Conservation (phyloP, 2,797 vertebrate genomes). For the Bovichtus variegatus region DNA sequence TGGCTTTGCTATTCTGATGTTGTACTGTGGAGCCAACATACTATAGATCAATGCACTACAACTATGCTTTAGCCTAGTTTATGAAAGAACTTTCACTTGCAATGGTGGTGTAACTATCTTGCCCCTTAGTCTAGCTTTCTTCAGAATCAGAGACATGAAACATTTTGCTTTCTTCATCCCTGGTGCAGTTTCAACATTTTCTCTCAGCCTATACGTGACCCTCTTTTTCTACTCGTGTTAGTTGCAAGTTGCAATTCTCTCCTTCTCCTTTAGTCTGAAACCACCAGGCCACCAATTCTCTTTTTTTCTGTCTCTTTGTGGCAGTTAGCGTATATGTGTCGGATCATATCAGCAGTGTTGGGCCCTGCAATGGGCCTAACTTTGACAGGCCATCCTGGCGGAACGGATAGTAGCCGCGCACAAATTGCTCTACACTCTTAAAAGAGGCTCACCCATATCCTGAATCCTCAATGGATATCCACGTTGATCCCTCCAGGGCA, state of each 20-base stretch:
- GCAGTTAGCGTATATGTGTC: constrained; percentile 34
- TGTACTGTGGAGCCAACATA: constrained; percentile 33
- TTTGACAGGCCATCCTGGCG: constrained; percentile 32
- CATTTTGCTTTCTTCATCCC: background rate
- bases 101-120: background rate
- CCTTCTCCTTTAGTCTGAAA: constrained; percentile 21
- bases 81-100: background rate
- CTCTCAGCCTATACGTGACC: background rate
- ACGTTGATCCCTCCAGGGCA: constrained; percentile 12
- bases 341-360: constrained; percentile 42
- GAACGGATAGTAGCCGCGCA: constrained; percentile 8
- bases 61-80: constrained; percentile 14
- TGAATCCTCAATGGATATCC: constrained; percentile 11
- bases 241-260: background rate
- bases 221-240: background rate
- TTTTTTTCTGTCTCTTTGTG: constrained; percentile 19
- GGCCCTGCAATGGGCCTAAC: constrained; percentile 6
- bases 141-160: constrained; percentile 19
- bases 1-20: constrained; percentile 26
- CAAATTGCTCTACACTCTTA: constrained; percentile 19
- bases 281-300: background rate
- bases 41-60: constrained; percentile 1
- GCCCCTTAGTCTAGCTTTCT: background rate
- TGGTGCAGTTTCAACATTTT: constrained; percentile 1
- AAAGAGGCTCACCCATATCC: background rate